Base-by-base conservation (phyloP, 2,113 vertebrate genomes). In the Oophaga pumilio region DNA sequence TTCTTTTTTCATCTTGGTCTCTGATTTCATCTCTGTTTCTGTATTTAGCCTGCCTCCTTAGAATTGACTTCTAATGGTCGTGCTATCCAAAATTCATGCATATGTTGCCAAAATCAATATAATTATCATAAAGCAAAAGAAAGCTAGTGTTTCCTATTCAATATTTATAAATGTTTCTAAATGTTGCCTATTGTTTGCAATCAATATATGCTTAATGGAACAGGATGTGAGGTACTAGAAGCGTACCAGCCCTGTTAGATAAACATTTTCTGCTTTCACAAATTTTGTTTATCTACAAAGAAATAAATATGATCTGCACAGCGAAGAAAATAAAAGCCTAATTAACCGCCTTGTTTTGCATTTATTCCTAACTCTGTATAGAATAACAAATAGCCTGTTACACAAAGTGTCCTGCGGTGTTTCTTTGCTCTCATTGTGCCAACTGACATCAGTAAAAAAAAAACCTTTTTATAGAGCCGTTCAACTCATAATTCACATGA, bases 191-290 rank as follows among this genome's bases (percentile, higher is more conserved):
- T 33, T 76, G 87, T 14, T 90, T 14, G 8, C 71, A 90, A 89
- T 91, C 91, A 89, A 90, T 92, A 90, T 4, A 43, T 59, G 59
- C 84, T 68, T 89, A 89, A 91, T 90, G 77, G 60, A 87, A 89
- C 52, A 87, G 33, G 82, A 81, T 60, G 80, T 53, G n/a, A 80
- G 85, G 49, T 53, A 56, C 52, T 71, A 87, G 78, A 73, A 43
- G 20, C 33, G 12, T n/a, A 60, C 53, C 68, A 74, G 26, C 49
- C 26, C 50, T 15, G 77, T 81, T 80, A 81, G 76, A 77, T 28
- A 59, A 57, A 57, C 28, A 33, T 71, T 71, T 57, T 59, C 14
- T 73, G 52, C 66, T 82, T 82, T 74, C n/a, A 76, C 71, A 82
- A 82, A 78, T 87, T 71, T 52, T 60, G 14, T 74, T 87, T 66